A percentile compares a stretch with the other conserved stretches of the same genome.
These are phyloP conservation scores for Lordiphosa fenestrarum DNA, from an alignment of 2,888 invertebrate species.

Conservation along the genomic window DNA sequence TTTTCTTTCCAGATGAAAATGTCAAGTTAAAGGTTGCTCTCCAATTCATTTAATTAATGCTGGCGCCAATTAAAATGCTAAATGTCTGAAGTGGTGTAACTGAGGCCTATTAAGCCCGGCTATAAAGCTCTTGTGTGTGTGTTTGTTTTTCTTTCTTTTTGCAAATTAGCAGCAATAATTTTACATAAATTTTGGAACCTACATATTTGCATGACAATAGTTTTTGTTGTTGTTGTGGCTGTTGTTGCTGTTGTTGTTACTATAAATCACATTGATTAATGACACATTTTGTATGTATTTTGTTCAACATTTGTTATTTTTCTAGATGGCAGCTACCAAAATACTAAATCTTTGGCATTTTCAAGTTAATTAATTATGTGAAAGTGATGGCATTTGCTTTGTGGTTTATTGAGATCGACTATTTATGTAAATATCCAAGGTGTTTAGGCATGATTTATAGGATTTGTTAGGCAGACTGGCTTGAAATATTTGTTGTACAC, in stretches of 20 bases:
- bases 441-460: slow-evolving; percentile 21
- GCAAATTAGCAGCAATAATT: slow-evolving; percentile 29
- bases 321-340: slow-evolving; percentile 41
- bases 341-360: slow-evolving; percentile 24
- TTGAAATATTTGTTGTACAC: too few species aligned
- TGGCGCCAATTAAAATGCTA: slow-evolving; percentile 17
- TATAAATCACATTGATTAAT: slow-evolving; percentile 65
- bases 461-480: slow-evolving; percentile 7
- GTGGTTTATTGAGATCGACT: neutral
- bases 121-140: slow-evolving; percentile 14
- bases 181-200: slow-evolving; percentile 27
- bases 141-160: slow-evolving; percentile 6
- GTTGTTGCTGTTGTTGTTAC: neutral
- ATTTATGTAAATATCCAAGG: too few species aligned
- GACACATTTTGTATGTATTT: slow-evolving; percentile 32
- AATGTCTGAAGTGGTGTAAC: too few species aligned
- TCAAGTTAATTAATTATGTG: slow-evolving; percentile 46
- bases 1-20: slow-evolving; percentile 5
- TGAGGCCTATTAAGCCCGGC: slow-evolving; percentile 10
- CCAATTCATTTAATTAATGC: slow-evolving; percentile 2
- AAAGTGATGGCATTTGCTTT: slow-evolving; percentile 42
- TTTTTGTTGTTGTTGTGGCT: slow-evolving; percentile 4
- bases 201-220: slow-evolving; percentile 44
- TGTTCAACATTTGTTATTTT: slow-evolving; percentile 41
- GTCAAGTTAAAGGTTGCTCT: slow-evolving; percentile 19